Base-by-base conservation (phyloP, 2,888 invertebrate species). In the Eupithecia abbreviata region DNA sequence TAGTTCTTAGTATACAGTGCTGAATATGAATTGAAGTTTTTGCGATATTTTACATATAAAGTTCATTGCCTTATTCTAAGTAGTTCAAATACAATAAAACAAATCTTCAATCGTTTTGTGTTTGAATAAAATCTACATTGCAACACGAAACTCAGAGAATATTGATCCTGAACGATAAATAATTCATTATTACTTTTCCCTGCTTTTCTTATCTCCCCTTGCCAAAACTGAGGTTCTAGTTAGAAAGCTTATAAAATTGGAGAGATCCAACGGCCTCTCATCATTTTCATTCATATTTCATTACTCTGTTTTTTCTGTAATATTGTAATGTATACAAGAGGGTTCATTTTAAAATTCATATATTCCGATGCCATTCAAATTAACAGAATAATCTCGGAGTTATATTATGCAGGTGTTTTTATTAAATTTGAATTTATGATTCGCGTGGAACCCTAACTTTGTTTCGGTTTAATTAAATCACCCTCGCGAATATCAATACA, bases 401-500 rank as follows among this genome's bases (percentile, higher is more conserved):
- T 13, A 69, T 70, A 73, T 30, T 30, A 77, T 47, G 67, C 77
- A 75, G 83, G 84, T 81, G 84, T 76, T 80, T 80, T 76, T 82
- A 79, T 73, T 73, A 71, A 75, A 77, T 80, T 80, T 78, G 72
- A 79, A 79, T 80, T 74, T 77, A 75, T 80, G 72, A 79, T 81
- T 79, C 66, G 67, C 74, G 65, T 74, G 65, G 70, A 79, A 84
- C 86, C 87, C 88, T 85, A 83, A 79, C 81, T 82, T 86, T 91
- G 88, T 91, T 90, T 90, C 88, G 91, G 89, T 92, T 93, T 92
- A 92, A 93, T 93, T 91, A 92, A 92, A 91, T 88, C 89, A 85
- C 91, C 92, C 92, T 86, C 71, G 75, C 80, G 80, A 82, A 85
- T 85, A 87, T 88, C 82, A 82, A 83, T 81, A 87, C 84, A 82